Conservation (phyloP, 2,888 invertebrate genomes). For the Micropterix aruncella region DNA sequence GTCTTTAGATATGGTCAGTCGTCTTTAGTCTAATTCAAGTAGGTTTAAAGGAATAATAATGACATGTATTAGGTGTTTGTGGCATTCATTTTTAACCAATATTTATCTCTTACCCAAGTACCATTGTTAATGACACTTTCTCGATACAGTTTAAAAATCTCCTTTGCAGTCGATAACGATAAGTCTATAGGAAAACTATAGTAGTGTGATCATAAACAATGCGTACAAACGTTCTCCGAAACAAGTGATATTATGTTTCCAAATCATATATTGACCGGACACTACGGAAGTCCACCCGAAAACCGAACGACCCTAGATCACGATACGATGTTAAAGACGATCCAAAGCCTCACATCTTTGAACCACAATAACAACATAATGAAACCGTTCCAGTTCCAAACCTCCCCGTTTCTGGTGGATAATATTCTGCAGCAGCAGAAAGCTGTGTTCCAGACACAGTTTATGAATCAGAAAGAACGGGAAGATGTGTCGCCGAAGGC, state of each 20-base stretch:
- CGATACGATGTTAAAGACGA: constrained; percentile 37
- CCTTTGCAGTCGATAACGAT: too few species aligned
- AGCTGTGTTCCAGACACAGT: constrained; percentile 33
- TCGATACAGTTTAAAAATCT: too few species aligned
- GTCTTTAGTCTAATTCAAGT: too few species aligned
- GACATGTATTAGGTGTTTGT: too few species aligned
- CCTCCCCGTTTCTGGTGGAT: constrained; percentile 46
- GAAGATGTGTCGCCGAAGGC: constrained; percentile 10
- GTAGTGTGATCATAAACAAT: too few species aligned
- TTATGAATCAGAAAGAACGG: constrained; percentile 31
- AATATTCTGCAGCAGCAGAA: constrained; percentile 45
- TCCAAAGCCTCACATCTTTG: constrained; percentile 22
- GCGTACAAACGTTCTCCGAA: too few species aligned
- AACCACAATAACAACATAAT: constrained; percentile 28
- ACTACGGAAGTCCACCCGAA: background rate
- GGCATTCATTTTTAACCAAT: too few species aligned
- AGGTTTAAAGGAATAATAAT: too few species aligned
- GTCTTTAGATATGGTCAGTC: too few species aligned
- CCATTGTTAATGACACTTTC: too few species aligned
- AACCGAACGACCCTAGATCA: constrained; percentile 16
- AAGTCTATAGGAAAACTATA: too few species aligned
- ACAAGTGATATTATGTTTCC: background rate
- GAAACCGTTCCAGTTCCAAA: constrained; percentile 21
- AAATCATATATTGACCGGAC: background rate
- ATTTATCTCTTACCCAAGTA: too few species aligned